A percentile compares a stretch with the other conserved stretches of the same genome.
Evolutionary conservation across 2,113 vertebrate genomes (phyloP).

Genomic region (Boleophthalmus pectinirostris): DNA sequence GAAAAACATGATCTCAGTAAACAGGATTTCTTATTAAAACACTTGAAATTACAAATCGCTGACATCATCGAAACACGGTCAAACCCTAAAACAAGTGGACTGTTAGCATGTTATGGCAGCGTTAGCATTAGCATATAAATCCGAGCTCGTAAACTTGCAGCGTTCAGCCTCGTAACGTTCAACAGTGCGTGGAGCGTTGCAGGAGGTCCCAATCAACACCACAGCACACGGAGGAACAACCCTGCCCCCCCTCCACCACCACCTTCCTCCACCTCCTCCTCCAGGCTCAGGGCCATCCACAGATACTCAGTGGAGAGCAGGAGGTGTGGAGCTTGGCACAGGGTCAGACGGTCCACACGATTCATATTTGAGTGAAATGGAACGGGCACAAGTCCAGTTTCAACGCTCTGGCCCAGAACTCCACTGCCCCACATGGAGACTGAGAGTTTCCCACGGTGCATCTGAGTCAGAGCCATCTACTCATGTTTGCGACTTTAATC

Average conservation of each 20-base stretch:
- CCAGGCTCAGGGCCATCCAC: background rate
- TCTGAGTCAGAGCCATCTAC: background rate
- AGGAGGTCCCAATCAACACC: conserved; percentile 13
- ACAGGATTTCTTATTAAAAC: background rate
- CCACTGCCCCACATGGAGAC: background rate
- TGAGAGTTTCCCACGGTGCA: background rate
- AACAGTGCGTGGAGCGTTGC: background rate
- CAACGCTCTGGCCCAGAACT: background rate
- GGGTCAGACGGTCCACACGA: background rate
- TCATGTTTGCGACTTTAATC: background rate
- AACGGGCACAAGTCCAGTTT: background rate
- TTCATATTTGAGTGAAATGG: conserved; percentile 2
- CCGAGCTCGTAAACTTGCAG: background rate
- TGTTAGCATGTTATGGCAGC: background rate
- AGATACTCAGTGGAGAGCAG: background rate
- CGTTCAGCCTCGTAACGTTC: background rate
- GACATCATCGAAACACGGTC: background rate
- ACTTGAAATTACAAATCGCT: background rate
- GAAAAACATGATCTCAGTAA: background rate
- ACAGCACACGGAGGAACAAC: background rate
- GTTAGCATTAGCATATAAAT: too few relatives aligned
- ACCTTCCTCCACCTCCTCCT: background rate
- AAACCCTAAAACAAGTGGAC: background rate
- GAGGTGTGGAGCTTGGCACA: background rate
- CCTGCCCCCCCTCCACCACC: too few relatives aligned